Evolutionary conservation across 2,888 invertebrate genomes (phyloP), one percentile per base, ranked within the genome.

Genomic region (Zygothrica quintamaculata): DNA sequence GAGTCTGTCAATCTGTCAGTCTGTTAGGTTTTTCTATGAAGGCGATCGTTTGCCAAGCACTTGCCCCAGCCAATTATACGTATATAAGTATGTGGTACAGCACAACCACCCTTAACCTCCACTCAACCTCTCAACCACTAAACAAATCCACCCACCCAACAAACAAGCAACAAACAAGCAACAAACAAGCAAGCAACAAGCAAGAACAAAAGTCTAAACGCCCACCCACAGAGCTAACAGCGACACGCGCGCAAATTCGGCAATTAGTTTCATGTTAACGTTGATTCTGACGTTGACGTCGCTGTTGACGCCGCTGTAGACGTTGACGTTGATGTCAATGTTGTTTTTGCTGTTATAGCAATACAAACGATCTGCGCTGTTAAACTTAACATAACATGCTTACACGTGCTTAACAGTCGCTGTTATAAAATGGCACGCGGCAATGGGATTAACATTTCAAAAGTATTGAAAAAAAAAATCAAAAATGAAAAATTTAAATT

Each of bases 241-340:
- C 5, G 67, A 68, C 68, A 69, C 73, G 80, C 66, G 82, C 64
- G 57, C 50, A 18, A 65, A 82, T 62, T 69, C 52, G 67, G 64
- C 70, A 86, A 86, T 77, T 84, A 69, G 71, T 51, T 50, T 34
- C 11, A 6, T 12, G 40, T 25, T 3, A 8, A 22, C 25, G 69
- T 46, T 36, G 60, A 33, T 43, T 48, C 26, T 44, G 25, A 22
- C 25, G 69, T 46, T 36, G 60, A 33, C 48, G 52, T 33, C 39
- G 65, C 47, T 40, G 62, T 15, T 48, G 52, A 59, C 56, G 66
- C 18, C 9, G 48, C 16, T 15, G 46, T 16, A 31, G 66, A 26
- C 43, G 57, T 33, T 44, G 65, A 47, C 44, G 62, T 16, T 44
- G 52, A 59, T 52, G 66, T 31, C 9, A 39, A 12, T n/a, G 59